Conservation (phyloP, 2,888 invertebrate genomes). For the Osmoderma eremita region DNA sequence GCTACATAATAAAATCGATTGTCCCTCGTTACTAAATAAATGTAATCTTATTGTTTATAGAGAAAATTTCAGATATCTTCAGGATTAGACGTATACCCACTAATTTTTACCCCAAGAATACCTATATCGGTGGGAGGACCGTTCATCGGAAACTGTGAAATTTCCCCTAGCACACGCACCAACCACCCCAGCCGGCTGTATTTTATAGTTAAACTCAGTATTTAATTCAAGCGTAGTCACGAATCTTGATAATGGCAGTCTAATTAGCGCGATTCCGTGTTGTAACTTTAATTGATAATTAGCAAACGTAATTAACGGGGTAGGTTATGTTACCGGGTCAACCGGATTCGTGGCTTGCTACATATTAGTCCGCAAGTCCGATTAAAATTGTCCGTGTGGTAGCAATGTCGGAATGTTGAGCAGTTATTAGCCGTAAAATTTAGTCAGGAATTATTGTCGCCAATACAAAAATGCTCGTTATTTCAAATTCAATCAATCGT, state of each 20-base stretch:
- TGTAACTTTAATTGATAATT: conserved; percentile 57
- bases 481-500: too few relatives aligned
- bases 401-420: too few relatives aligned
- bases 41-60: too few relatives aligned
- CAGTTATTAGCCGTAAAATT: too few relatives aligned
- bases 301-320: conserved; percentile 51
- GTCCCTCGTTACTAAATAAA: too few relatives aligned
- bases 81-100: too few relatives aligned
- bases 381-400: conserved; percentile 17
- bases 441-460: too few relatives aligned
- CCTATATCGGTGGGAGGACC: not conserved
- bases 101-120: too few relatives aligned
- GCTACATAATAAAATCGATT: too few relatives aligned
- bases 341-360: conserved; percentile 25
- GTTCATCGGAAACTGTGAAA: not conserved
- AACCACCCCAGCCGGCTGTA: not conserved
- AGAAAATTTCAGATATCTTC: too few relatives aligned
- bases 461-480: too few relatives aligned
- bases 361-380: conserved; percentile 16
- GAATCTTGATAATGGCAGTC: conserved; percentile 41
- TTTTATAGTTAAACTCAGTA: conserved; percentile 29
- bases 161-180: not conserved
- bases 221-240: conserved; percentile 32
- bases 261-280: conserved; percentile 54
- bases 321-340: conserved; percentile 34